Conservation (phyloP, 1,140 invertebrate species). For the Drosophila kanapiae region DNA sequence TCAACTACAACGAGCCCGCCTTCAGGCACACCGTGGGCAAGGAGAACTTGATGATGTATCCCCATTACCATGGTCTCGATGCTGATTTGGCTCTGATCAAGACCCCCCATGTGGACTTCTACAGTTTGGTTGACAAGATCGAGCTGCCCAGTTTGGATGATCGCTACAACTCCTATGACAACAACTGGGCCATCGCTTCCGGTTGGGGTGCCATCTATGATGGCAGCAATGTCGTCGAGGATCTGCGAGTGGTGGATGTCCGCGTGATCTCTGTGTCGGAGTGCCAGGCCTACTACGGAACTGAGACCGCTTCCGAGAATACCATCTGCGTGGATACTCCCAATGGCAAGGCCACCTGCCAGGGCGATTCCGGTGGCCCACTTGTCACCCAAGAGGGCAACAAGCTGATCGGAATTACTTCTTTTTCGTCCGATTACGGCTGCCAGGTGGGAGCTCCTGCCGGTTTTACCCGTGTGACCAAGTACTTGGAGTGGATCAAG, state of each 20-base stretch:
- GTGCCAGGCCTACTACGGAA: constrained; percentile 46
- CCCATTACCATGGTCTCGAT: constrained; percentile 11
- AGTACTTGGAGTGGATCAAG: constrained; percentile 86
- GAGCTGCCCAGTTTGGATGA: constrained; percentile 56
- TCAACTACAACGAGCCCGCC: constrained; percentile 53
- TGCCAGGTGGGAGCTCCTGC: constrained; percentile 86
- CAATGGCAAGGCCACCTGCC: constrained; percentile 60
- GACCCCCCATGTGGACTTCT: constrained; percentile 58
- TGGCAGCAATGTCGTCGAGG: constrained; percentile 49
- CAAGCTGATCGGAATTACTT: constrained; percentile 86
- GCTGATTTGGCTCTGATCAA: constrained; percentile 53
- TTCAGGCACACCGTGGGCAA: constrained; percentile 41
- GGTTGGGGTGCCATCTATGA: constrained; percentile 64
- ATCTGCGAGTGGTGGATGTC: constrained; percentile 32
- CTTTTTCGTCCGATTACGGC: constrained; percentile 85
- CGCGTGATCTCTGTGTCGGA: constrained; percentile 31
- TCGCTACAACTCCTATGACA: constrained; percentile 46
- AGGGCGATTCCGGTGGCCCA: constrained; percentile 66
- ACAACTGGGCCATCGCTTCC: constrained; percentile 45
- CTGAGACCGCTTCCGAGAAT: constrained; percentile 43
- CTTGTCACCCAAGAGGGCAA: constrained; percentile 46
- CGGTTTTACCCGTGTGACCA: constrained; percentile 86
- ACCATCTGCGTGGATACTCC: constrained; percentile 53
- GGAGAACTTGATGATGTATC: constrained; percentile 49
- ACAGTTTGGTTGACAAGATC: constrained; percentile 50